A percentile compares a stretch with the other conserved stretches of the same genome.
phyloP scores from a whole-genome alignment of 2,113 vertebrate species.

The Hemiprocne comata region DNA sequence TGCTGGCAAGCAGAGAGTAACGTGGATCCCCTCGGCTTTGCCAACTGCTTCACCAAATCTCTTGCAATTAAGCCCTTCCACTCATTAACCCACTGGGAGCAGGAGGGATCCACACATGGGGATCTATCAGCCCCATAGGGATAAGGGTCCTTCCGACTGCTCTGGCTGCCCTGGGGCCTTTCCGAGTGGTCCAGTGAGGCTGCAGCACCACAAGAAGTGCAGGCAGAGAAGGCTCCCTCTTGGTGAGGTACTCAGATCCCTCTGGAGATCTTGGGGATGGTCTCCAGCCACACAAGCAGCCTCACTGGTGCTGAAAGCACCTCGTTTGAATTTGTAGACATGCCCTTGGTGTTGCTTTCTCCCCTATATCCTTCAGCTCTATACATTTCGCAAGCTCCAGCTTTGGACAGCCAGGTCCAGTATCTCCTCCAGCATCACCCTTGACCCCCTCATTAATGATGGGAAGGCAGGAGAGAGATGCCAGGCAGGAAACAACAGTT shows the following conservation, averaged over 20 bases:
- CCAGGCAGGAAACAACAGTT: not conserved
- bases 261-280: not conserved
- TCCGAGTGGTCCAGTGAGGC: accelerated
- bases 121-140: not conserved
- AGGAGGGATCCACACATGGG: not conserved
- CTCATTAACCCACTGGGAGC: not conserved
- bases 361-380: not conserved
- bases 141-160: not conserved
- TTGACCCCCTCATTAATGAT: not conserved
- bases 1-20: accelerated
- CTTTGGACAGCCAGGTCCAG: not conserved
- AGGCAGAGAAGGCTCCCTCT: not conserved
- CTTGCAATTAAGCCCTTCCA: not conserved
- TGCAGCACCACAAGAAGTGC: not conserved
- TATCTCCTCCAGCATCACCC: not conserved
- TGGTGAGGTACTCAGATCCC: not conserved
- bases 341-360: not conserved
- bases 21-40: accelerated
- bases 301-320: not conserved
- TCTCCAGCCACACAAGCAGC: not conserved
- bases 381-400: not conserved
- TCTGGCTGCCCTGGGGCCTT: not conserved
- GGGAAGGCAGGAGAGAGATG: not conserved
- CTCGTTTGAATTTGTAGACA: not conserved
- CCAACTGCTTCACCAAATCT: not conserved